phyloP scores from a whole-genome alignment of 1,140 invertebrate genomes.

The Trichonephila clavata region DNA sequence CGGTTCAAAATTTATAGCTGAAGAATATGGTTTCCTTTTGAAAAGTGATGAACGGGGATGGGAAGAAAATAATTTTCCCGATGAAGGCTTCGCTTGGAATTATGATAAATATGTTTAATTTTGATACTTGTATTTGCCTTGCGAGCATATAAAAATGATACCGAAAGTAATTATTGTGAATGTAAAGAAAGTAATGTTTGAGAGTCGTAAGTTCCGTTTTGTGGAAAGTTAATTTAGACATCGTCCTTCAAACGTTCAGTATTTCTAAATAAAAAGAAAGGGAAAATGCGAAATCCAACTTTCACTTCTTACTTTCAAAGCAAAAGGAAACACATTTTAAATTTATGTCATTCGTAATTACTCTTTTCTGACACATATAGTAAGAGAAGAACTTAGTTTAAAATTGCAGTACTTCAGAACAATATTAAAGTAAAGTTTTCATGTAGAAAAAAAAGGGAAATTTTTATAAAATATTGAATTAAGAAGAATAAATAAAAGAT shows the following conservation, averaged over 20 bases:
- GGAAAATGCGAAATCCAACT: neutral
- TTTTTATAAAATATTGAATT: no score
- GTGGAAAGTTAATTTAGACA: neutral
- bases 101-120: constrained; percentile 47
- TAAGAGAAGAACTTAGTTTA: no score
- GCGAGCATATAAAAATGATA: constrained; percentile 14
- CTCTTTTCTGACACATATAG: no score
- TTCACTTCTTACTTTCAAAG: neutral
- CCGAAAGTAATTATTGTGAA: neutral
- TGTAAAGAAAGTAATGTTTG: neutral
- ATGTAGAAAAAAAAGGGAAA: no score
- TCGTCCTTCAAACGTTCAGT: neutral
- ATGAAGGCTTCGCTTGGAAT: constrained; percentile 33
- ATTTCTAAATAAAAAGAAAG: neutral
- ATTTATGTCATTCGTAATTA: no score
- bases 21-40: constrained; percentile 27
- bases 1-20: constrained; percentile 34
- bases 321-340: no score
- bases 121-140: constrained; percentile 24
- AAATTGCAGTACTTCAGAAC: no score
- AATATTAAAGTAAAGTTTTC: no score
- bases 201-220: neutral
- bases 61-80: constrained; percentile 24
- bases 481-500: no score
- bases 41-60: constrained; percentile 8